These are phyloP conservation scores for Musca domestica DNA, from an alignment of 1,140 invertebrate species.

Conservation along the genomic window DNA sequence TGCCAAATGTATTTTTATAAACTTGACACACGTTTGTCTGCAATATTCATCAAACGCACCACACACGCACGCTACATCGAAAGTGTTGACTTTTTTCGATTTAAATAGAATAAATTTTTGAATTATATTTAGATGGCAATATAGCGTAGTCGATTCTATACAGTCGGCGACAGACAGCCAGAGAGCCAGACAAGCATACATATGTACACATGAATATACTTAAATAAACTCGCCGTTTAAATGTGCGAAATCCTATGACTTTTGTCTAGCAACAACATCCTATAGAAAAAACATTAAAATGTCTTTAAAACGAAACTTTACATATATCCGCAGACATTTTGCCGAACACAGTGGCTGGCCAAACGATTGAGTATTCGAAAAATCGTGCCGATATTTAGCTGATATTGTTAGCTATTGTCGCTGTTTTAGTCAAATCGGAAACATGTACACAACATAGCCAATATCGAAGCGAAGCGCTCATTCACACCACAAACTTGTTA, in stretches of 20 bases:
- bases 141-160: too few species aligned
- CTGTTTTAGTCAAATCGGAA: background rate
- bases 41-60: too few species aligned
- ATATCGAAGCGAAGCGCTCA: too few species aligned
- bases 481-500: background rate
- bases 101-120: too few species aligned
- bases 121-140: too few species aligned
- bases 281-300: background rate
- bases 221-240: background rate
- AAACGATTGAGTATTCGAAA: background rate
- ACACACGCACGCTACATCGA: background rate
- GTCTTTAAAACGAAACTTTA: background rate
- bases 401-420: too few species aligned
- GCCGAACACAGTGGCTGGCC: background rate
- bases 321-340: conserved; percentile 11
- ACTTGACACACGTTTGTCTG: conserved; percentile 13
- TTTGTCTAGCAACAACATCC: background rate
- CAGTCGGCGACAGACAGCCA: too few species aligned
- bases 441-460: background rate
- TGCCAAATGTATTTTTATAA: conserved; percentile 17
- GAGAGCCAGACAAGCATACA: too few species aligned
- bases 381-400: too few species aligned
- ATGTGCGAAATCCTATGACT: background rate
- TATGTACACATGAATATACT: background rate
- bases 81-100: background rate